These are phyloP conservation scores for Pelecanus crispus DNA, from an alignment of 2,113 vertebrate genomes.

Conservation along the genomic window DNA sequence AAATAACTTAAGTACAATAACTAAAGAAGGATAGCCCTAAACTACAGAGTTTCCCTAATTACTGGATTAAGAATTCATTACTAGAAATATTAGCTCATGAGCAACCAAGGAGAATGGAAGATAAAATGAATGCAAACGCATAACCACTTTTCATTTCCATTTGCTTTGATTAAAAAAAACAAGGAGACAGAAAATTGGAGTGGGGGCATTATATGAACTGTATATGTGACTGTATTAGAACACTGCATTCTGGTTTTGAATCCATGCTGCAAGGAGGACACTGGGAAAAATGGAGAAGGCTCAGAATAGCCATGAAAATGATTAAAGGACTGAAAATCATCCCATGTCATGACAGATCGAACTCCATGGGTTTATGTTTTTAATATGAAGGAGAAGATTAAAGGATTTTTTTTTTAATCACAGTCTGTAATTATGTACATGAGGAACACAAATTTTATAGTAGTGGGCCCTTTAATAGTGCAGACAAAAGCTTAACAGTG, in stretches of 20 bases:
- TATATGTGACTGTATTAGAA: not conserved
- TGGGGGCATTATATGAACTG: not conserved
- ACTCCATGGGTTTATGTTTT: not conserved
- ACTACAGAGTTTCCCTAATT: not conserved
- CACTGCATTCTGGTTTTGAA: not conserved
- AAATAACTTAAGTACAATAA: not conserved
- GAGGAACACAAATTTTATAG: not conserved
- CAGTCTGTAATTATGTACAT: not conserved
- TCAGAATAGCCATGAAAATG: not conserved
- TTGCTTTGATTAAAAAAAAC: not conserved
- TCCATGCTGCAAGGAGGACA: not conserved
- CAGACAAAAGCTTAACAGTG: not conserved
- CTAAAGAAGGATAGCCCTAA: not conserved
- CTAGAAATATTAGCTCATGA: not conserved
- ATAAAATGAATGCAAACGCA: not conserved
- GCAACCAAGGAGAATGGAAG: not conserved
- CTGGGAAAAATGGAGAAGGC: not conserved
- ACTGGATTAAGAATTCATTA: not conserved
- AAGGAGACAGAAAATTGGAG: not conserved
- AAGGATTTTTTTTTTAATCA: not conserved
- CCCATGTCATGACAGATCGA: not conserved
- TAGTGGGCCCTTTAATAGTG: not conserved
- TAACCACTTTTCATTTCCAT: not conserved
- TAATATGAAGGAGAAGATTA: constrained; percentile 1
- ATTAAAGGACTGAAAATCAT: not conserved